A percentile compares a stretch with the other conserved stretches of the same genome.
phyloP scores from a whole-genome alignment of 2,888 invertebrate genomes.

The Bellardia bayeri region DNA sequence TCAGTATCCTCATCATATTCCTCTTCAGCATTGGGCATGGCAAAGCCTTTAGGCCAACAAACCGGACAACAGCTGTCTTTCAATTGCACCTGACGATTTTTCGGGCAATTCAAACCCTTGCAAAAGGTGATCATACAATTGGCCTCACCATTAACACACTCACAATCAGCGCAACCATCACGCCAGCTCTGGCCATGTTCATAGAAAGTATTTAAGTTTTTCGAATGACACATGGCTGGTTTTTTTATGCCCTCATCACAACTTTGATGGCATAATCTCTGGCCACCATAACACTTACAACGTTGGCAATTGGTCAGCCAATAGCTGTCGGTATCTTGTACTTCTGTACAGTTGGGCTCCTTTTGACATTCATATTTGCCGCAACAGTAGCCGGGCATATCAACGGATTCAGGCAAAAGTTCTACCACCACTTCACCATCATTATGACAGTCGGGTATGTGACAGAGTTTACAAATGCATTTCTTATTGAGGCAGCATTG shows the following conservation, averaged over 20 bases:
- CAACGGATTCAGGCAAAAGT: conserved; percentile 78
- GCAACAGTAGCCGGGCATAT: conserved; percentile 84
- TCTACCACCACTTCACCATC: conserved; percentile 80
- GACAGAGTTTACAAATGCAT: conserved; percentile 82
- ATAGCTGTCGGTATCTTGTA: conserved; percentile 77
- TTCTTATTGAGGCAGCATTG: conserved; percentile 81
- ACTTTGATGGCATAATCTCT: conserved; percentile 80
- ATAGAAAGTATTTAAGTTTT: conserved; percentile 79
- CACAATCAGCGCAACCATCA: conserved; percentile 82
- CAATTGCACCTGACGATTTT: conserved; percentile 78
- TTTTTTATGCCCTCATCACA: conserved; percentile 81
- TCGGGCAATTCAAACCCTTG: conserved; percentile 79
- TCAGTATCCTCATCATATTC: conserved; percentile 74
- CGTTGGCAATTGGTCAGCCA: conserved; percentile 82
- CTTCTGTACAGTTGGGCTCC: conserved; percentile 81
- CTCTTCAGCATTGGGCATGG: conserved; percentile 78
- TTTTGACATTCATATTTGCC: conserved; percentile 85
- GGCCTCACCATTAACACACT: conserved; percentile 81
- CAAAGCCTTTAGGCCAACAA: conserved; percentile 81
- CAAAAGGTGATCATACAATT: conserved; percentile 81
- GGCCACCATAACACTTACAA: conserved; percentile 80
- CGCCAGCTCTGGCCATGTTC: conserved; percentile 82
- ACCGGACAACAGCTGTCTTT: conserved; percentile 82
- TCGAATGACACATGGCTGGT: conserved; percentile 80
- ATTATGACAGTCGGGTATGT: conserved; percentile 80